Evolutionary conservation across 2,113 vertebrate species (phyloP).

Genomic region (Chionodraco myersi): DNA sequence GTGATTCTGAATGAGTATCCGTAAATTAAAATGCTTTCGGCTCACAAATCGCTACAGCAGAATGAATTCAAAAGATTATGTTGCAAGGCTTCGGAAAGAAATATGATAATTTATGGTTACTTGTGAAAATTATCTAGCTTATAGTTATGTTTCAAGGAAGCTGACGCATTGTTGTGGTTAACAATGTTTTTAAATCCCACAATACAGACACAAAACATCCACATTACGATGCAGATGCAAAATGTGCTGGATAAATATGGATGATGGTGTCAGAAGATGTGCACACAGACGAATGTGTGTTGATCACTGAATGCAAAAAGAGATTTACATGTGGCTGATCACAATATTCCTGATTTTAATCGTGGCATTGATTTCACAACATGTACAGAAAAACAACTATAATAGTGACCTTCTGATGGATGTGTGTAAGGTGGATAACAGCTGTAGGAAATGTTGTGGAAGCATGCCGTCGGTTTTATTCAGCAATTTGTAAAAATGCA

Average conservation of each 20-base stretch:
- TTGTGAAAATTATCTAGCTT: constrained; percentile 21
- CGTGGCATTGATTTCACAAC: background rate
- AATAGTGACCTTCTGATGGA: background rate
- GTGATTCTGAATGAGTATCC: background rate
- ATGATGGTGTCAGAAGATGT: constrained; percentile 34
- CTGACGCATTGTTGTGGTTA: constrained; percentile 29
- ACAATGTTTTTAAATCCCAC: constrained; percentile 32
- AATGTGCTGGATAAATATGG: constrained; percentile 52
- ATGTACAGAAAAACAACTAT: background rate
- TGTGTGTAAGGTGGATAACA: background rate
- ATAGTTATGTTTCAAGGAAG: constrained; percentile 21
- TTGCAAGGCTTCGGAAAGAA: background rate
- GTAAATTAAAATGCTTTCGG: background rate
- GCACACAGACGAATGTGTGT: constrained; percentile 45
- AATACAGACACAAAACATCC: constrained; percentile 21
- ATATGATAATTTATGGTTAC: constrained; percentile 37
- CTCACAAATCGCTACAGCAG: background rate
- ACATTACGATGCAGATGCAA: constrained; percentile 49
- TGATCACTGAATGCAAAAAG: constrained; percentile 30
- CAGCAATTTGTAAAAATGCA: background rate
- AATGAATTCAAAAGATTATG: background rate
- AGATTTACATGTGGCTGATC: constrained; percentile 43
- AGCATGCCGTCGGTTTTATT: background rate
- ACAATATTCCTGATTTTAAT: background rate
- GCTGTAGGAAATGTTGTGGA: background rate